These are phyloP conservation scores for Athalia rosae DNA, from an alignment of 2,888 invertebrate species.

Conservation along the genomic window DNA sequence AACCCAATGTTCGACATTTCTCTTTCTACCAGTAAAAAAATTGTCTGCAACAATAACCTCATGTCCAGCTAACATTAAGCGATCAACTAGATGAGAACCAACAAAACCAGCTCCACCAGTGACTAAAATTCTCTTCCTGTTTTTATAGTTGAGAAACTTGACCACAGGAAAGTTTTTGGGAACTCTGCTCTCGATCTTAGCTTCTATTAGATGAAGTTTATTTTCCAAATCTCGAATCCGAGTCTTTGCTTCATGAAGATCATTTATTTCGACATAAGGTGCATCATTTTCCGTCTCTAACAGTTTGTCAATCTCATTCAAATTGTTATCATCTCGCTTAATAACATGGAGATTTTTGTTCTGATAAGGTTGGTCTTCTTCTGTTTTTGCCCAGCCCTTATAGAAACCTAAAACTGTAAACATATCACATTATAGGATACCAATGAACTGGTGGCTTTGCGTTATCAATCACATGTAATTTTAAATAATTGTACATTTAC, in stretches of 20 bases:
- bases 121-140: slow-evolving; percentile 93
- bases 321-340: slow-evolving; percentile 45
- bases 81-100: slow-evolving; percentile 98
- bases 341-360: slow-evolving; percentile 46
- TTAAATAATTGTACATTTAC: background rate
- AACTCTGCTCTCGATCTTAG: slow-evolving; percentile 75
- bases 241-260: slow-evolving; percentile 79
- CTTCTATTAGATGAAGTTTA: slow-evolving; percentile 83
- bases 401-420: slow-evolving; percentile 72
- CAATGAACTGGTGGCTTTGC: background rate
- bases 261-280: slow-evolving; percentile 66
- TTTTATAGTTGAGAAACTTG: slow-evolving; percentile 92
- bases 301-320: slow-evolving; percentile 48
- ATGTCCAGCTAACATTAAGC: slow-evolving; percentile 95
- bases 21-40: slow-evolving; percentile 97
- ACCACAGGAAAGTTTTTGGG: slow-evolving; percentile 93
- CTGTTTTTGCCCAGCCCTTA: slow-evolving; percentile 69
- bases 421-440: slow-evolving; percentile 3
- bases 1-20: slow-evolving; percentile 99
- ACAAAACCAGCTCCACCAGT: slow-evolving; percentile 99
- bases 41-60: slow-evolving; percentile 98
- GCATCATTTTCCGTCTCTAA: slow-evolving; percentile 50
- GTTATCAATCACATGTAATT: background rate
- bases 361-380: slow-evolving; percentile 60
- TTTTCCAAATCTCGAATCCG: slow-evolving; percentile 82